phyloP scores from a whole-genome alignment of 2,113 vertebrate species.

The Prochilodus magdalenae region DNA sequence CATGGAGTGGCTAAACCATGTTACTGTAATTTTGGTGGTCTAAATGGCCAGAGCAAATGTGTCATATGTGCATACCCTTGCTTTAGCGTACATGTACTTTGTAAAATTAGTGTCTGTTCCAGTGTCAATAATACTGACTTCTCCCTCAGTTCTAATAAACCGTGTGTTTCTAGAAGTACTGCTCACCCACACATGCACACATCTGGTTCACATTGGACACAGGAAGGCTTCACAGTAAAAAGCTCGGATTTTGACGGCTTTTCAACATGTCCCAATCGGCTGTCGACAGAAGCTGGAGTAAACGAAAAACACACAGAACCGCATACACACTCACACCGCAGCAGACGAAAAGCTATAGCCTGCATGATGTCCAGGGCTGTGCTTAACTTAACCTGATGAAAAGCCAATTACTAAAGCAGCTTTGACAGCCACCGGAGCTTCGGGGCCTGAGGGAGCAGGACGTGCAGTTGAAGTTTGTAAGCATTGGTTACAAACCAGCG shows the following conservation, averaged over 20 bases:
- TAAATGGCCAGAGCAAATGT: too few relatives aligned
- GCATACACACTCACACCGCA: not conserved
- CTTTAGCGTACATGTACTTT: not conserved
- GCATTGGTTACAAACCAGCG: not conserved
- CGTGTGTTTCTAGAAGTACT: slow-evolving; percentile 53
- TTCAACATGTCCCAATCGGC: slow-evolving; percentile 40
- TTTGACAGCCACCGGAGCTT: not conserved
- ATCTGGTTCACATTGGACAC: slow-evolving; percentile 70
- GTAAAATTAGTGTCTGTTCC: not conserved
- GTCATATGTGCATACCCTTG: too few relatives aligned
- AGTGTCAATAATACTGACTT: not conserved
- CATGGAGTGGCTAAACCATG: too few relatives aligned
- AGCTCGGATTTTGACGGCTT: slow-evolving; percentile 38
- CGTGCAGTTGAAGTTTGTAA: not conserved
- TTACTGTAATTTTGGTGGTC: too few relatives aligned
- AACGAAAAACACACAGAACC: slow-evolving; percentile 15
- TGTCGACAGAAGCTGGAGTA: slow-evolving; percentile 50
- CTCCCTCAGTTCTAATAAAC: slow-evolving; percentile 13
- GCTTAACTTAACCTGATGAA: slow-evolving; percentile 24
- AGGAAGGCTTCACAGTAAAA: slow-evolving; percentile 68
- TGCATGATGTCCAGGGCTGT: not conserved
- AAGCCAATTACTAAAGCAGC: slow-evolving; percentile 15
- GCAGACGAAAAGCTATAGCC: not conserved
- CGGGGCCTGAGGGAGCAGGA: not conserved
- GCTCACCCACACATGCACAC: slow-evolving; percentile 59